Evolutionary conservation across 2,888 invertebrate genomes (phyloP), one percentile per base, ranked within the genome.

Genomic region (Andrena bucephala): DNA sequence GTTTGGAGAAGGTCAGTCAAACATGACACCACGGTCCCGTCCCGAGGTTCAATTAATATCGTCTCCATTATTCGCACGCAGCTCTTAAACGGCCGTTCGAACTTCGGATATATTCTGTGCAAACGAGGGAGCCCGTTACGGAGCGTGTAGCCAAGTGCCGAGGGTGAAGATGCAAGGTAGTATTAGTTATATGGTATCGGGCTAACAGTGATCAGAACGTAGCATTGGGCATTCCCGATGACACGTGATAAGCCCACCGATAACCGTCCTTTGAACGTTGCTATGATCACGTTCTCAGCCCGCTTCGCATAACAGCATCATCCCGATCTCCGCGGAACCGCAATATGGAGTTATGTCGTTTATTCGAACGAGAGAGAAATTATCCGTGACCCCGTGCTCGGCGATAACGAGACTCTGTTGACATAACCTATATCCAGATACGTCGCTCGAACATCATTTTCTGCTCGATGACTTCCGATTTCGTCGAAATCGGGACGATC

Each of bases 1-100:
- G 95, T 95, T 92, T 97, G 95, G 57, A 97, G 95, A 87, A 96
- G 95, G 3, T 94, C 94, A 71, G 95, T 94, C 29, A 97, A 94
- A 90, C 95, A 95, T 66, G 94, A 94, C 59, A 96, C 95, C 24
- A 97, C 95, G 50, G 86, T 88, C 24, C 87, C 73, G 42, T 84
- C 86, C 70, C 91, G 89, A 10, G 87, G 81, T 60, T 92, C 92
- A 54, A 93, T 86, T 66, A 92, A 71, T 75, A 90, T 90, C 79
- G 90, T 81, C 67, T 91, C 77, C 91, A 85, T 83, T 70, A 27
- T 69, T 81, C 57, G 4, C 31, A n/a, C 52, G 2, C 24, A 24
- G 24, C 31, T 81, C 70, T 60, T 50, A 66, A 67, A 65, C 48
- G 31, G 50, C 8, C 10, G 29, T 42, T 36, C 6, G 0, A 63